Conservation (phyloP, 2,113 vertebrate species). For the Epinephelus fuscoguttatus region DNA sequence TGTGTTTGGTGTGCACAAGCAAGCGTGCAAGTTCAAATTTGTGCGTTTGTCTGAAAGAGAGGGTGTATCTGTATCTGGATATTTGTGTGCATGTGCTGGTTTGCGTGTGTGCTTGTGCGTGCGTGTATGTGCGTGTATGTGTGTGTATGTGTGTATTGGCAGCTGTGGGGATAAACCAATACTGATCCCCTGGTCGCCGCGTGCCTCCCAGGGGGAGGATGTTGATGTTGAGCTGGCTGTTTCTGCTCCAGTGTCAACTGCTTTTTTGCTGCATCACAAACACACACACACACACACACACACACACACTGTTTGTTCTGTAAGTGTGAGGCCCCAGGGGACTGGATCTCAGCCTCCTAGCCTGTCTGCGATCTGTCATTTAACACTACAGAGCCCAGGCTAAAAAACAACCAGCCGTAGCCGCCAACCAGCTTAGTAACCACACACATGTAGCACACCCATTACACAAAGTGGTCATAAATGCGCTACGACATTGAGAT, state of each 20-base stretch:
- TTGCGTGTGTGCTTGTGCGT: constrained; percentile 7
- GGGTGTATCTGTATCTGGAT: constrained; percentile 46
- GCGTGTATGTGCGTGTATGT: constrained; percentile 3
- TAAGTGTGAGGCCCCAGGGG: constrained; percentile 82
- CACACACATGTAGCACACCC: constrained; percentile 68
- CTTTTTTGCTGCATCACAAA: constrained; percentile 75
- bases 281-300: constrained; percentile 50
- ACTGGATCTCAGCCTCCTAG: constrained; percentile 79
- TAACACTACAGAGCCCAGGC: constrained; percentile 75
- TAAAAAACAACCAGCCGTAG: constrained; percentile 74
- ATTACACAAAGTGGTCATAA: constrained; percentile 60
- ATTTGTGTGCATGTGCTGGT: constrained; percentile 33
- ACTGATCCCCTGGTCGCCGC: constrained; percentile 78
- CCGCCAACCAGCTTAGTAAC: constrained; percentile 68
- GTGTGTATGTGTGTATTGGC: constrained; percentile 68
- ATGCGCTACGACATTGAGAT: constrained; percentile 37
- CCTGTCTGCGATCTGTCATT: constrained; percentile 84
- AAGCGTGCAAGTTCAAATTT: constrained; percentile 16
- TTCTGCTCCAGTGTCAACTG: constrained; percentile 75
- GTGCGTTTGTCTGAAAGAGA: constrained; percentile 50
- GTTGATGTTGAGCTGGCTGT: constrained; percentile 82
- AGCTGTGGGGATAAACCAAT: constrained; percentile 81
- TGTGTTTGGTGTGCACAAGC: constrained; percentile 5
- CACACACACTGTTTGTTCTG: constrained; percentile 74
- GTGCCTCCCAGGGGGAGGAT: constrained; percentile 81